phyloP scores from a whole-genome alignment of 1,140 invertebrate species.

The Neodiprion fabricii region DNA sequence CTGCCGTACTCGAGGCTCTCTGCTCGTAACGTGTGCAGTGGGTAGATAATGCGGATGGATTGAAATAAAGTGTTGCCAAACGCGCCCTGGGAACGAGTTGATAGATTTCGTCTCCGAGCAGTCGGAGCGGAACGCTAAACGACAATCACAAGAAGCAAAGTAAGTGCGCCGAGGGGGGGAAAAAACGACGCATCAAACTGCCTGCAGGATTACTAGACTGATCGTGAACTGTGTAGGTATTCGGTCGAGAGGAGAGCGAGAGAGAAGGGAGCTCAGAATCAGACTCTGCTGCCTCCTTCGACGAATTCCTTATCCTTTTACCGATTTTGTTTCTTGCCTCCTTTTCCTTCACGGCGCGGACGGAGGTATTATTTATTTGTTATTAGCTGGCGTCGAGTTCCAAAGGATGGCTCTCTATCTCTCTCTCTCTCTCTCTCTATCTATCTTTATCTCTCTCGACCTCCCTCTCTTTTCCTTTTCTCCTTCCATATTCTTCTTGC shows the following conservation, averaged over 20 bases:
- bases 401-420: too few relatives aligned
- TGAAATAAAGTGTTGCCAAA: neutral
- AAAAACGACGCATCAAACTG: neutral
- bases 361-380: neutral
- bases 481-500: too few relatives aligned
- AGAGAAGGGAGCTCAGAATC: neutral
- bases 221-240: neutral
- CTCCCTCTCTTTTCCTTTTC: too few relatives aligned
- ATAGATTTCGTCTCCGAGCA: neutral
- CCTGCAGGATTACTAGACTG: neutral
- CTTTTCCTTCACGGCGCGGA: neutral
- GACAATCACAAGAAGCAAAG: neutral
- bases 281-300: neutral
- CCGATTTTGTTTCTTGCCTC: neutral
- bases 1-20: too few relatives aligned
- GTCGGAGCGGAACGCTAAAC: constrained; percentile 6
- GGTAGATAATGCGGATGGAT: neutral
- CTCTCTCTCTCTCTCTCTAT: too few relatives aligned
- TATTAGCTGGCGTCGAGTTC: neutral
- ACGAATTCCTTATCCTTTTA: neutral
- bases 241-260: neutral
- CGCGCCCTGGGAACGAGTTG: neutral
- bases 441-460: too few relatives aligned
- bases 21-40: too few relatives aligned
- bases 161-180: neutral